Evolutionary conservation across 2,888 invertebrate species (phyloP).

Genomic region (Calliopum simillimum): DNA sequence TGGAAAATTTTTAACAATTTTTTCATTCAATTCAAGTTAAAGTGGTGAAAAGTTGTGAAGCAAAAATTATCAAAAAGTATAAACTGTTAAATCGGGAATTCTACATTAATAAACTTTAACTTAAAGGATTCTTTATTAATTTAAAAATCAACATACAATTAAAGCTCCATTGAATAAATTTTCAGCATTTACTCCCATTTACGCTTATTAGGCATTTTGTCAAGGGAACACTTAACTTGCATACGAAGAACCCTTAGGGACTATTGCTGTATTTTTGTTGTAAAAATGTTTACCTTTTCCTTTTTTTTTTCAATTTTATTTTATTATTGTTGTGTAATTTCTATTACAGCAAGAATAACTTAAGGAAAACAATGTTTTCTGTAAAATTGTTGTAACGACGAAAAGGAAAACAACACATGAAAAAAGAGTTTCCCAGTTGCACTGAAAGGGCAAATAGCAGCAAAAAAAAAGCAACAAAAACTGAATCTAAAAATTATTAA

Average conservation of each 20-base stretch:
- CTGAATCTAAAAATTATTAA: too few species aligned
- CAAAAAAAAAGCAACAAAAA: background rate
- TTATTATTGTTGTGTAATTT: background rate
- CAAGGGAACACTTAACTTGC: slow-evolving; percentile 14
- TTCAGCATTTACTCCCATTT: background rate
- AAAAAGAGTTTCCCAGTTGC: background rate
- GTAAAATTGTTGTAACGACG: background rate
- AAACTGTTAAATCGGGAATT: too few species aligned
- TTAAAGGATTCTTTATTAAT: too few species aligned
- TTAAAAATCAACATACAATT: too few species aligned
- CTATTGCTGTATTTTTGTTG: background rate
- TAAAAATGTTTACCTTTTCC: background rate
- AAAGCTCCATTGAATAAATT: slow-evolving; percentile 13
- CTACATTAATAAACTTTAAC: too few species aligned
- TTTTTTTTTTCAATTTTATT: background rate
- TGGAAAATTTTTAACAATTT: too few species aligned
- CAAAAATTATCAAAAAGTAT: too few species aligned
- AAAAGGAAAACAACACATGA: slow-evolving; percentile 13
- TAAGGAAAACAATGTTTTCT: slow-evolving; percentile 5
- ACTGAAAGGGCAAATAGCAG: background rate
- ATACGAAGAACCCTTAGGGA: background rate
- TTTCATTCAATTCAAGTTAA: too few species aligned
- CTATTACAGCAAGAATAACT: slow-evolving; percentile 10
- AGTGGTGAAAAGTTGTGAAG: too few species aligned
- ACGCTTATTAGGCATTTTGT: background rate